Base-by-base conservation (phyloP, 2,113 vertebrate genomes). In the Apteryx owenii region DNA sequence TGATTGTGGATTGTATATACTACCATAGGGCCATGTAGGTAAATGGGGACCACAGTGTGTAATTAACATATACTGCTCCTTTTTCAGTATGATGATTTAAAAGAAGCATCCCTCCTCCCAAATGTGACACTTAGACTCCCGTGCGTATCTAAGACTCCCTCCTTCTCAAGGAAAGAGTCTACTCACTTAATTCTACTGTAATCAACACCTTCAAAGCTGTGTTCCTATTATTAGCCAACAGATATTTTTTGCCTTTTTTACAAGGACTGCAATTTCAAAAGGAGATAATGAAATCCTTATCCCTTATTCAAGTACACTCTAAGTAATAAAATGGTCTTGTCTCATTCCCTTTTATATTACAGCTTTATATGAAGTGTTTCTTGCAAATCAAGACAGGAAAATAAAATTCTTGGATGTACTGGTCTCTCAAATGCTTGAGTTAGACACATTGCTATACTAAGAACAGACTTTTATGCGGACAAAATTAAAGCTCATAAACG, bases 391-490 rank as follows among this genome's bases (percentile, higher is more conserved):
- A 33, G 29, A 60, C 29, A 33, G 56, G 10, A 60, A 33, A 60
- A 60, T 60, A 60, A 31, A 68, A 38, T 72, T 77, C 42, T 46
- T 56, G 76, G 36, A 76, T 83, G 80, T 62, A 70, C 44, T 61
- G 51, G 53, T 88, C 58, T 82, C 93, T 76, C 12, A 17, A 87
- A 76, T 79, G 80, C 14, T 85, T 31, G 31, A 33, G 48, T 62
- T 87, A 10, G 1, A n/a, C 64, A 38, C n/a, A 80, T 60, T 73
- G 70, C 38, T 75, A 19, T 81, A 54, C 28, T 69, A n/a, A 73
- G 85, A 48, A 38, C 60, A 82, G 62, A 88, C 36, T 94, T 94
- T 88, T 88, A 70, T 62, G 91, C 31, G 90, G 81, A 81, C 84
- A 62, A 75, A 50, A 78, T 42, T 53, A 48, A 18, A 18, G 40